These are phyloP conservation scores for Metellina segmentata DNA, from an alignment of 2,888 invertebrate species.

Conservation along the genomic window DNA sequence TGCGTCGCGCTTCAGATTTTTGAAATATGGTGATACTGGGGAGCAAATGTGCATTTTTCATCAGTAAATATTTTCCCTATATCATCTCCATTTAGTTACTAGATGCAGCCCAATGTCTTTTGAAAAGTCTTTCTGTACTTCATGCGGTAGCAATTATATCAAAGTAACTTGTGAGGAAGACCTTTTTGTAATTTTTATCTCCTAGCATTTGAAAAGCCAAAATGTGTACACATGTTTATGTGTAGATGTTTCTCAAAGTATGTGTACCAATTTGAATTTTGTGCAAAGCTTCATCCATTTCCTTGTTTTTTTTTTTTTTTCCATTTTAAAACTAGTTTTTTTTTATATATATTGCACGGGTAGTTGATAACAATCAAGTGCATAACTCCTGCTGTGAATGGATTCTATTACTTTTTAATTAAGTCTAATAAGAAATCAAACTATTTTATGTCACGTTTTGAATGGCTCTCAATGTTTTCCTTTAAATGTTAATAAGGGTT, in stretches of 20 bases:
- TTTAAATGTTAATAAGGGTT: neutral
- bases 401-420: neutral
- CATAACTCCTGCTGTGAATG: neutral
- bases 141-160: conserved; percentile 43
- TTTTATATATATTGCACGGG: neutral
- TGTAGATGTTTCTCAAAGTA: neutral
- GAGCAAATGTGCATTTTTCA: neutral
- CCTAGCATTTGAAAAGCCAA: conserved; percentile 21
- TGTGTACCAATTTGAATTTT: neutral
- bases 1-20: neutral
- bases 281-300: neutral
- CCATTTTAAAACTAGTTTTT: neutral
- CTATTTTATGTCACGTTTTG: neutral
- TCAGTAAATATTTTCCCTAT: neutral
- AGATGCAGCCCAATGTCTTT: neutral
- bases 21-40: neutral
- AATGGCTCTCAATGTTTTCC: neutral
- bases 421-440: neutral
- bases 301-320: neutral
- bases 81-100: neutral
- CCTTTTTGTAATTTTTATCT: conserved; percentile 13
- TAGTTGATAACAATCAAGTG: neutral
- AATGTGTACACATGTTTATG: neutral
- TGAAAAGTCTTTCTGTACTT: conserved; percentile 11
- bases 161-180: conserved; percentile 28